Conservation (phyloP, 1,140 invertebrate species). For the Papilio polytes region DNA sequence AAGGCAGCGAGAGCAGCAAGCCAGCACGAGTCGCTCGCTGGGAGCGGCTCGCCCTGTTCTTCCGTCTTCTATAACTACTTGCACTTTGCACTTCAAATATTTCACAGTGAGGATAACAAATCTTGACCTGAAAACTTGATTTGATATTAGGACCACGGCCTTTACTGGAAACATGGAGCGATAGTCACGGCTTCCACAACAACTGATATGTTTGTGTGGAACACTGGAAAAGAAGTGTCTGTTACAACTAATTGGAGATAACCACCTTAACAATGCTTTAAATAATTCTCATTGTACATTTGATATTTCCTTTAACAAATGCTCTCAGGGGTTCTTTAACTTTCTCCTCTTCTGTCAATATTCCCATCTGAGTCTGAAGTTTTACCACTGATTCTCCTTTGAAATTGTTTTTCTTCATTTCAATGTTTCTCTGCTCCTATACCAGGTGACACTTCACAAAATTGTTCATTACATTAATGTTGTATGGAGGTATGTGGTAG, state of each 20-base stretch:
- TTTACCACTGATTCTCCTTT: constrained; percentile 1
- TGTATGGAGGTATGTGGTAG: neutral
- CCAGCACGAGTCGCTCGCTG: constrained; percentile 71
- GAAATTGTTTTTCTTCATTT: constrained; percentile 12
- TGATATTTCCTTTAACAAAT: constrained; percentile 35
- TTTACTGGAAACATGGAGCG: constrained; percentile 58
- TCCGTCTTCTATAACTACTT: constrained; percentile 48
- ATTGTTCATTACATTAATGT: constrained; percentile 24
- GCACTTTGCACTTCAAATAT: constrained; percentile 46
- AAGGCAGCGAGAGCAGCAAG: constrained; percentile 68
- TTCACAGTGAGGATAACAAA: constrained; percentile 53
- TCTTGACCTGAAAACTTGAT: constrained; percentile 83
- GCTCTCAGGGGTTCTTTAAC: constrained; percentile 19
- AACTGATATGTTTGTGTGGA: constrained; percentile 54
- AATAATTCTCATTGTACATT: constrained; percentile 37
- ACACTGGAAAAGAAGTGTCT: constrained; percentile 51
- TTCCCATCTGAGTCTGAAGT: constrained; percentile 11
- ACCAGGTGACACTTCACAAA: constrained; percentile 35
- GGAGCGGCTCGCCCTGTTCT: constrained; percentile 70
- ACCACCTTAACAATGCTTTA: constrained; percentile 36
- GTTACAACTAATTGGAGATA: constrained; percentile 44
- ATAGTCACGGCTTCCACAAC: constrained; percentile 56
- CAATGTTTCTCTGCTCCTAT: constrained; percentile 34
- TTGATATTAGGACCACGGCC: constrained; percentile 78
- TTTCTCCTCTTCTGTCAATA: constrained; percentile 33